These are phyloP conservation scores for Catharus ustulatus DNA, from an alignment of 2,797 vertebrate species.

Conservation along the genomic window DNA sequence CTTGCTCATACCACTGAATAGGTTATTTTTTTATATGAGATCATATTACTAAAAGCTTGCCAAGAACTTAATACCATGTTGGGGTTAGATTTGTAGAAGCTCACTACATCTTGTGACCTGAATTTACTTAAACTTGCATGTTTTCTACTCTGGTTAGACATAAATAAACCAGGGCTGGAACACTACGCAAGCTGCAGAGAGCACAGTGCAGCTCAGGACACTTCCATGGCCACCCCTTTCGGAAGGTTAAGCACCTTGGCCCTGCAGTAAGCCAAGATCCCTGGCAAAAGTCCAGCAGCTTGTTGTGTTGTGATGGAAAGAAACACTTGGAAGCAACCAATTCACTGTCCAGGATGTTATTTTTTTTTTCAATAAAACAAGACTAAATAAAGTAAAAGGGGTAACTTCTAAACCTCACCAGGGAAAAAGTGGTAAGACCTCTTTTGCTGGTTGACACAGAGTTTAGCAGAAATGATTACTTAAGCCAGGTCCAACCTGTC, in stretches of 20 bases:
- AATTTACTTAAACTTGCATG: constrained; percentile 28
- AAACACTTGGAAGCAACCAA: constrained; percentile 49
- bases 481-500: not conserved
- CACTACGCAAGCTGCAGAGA: not conserved
- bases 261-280: not conserved
- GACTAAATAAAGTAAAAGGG: not conserved
- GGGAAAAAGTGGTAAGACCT: not conserved
- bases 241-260: not conserved
- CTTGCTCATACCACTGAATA: not conserved
- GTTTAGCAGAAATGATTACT: not conserved
- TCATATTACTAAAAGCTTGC: constrained; percentile 30
- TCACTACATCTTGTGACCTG: constrained; percentile 43
- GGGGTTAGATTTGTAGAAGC: constrained; percentile 40
- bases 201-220: constrained; percentile 21
- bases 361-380: constrained; percentile 55
- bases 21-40: not conserved
- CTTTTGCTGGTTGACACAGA: not conserved
- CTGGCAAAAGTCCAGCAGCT: constrained; percentile 16
- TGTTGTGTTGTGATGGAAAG: constrained; percentile 37
- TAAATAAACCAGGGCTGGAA: constrained; percentile 19
- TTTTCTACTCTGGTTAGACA: constrained; percentile 24
- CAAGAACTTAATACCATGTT: constrained; percentile 33
- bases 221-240: not conserved
- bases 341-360: constrained; percentile 34
- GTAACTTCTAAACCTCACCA: not conserved